Conservation (phyloP, 2,888 invertebrate genomes). For the Lasioglossum villosulum region DNA sequence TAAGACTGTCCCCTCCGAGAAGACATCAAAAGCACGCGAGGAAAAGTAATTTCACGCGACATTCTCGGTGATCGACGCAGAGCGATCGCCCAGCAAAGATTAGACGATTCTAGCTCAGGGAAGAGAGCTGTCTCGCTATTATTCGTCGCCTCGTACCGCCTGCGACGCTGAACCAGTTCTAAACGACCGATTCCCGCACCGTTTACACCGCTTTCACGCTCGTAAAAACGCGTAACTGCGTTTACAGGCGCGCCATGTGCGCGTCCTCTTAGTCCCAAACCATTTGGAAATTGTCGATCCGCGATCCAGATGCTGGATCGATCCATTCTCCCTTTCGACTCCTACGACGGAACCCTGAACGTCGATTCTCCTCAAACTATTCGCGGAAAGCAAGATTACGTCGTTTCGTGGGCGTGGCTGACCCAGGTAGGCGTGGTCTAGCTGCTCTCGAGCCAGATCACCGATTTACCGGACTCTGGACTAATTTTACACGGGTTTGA, state of each 20-base stretch:
- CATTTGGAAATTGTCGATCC: not conserved
- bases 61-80: not conserved
- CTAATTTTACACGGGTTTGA: not conserved
- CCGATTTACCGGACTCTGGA: not conserved
- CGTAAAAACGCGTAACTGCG: conserved; percentile 30
- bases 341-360: not conserved
- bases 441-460: not conserved
- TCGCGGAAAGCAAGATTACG: not conserved
- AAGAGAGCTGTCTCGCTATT: conserved; percentile 68
- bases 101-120: conserved; percentile 39
- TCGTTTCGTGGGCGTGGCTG: not conserved
- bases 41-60: not conserved
- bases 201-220: conserved; percentile 60
- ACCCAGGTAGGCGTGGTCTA: not conserved
- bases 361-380: not conserved
- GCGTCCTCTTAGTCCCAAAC: not conserved
- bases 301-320: not conserved
- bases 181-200: conserved; percentile 59
- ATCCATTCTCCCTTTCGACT: not conserved
- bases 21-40: too few species aligned
- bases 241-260: not conserved
- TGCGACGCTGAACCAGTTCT: conserved; percentile 38
- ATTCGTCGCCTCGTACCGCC: conserved; percentile 54
- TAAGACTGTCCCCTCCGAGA: too few species aligned
- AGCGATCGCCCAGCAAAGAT: conserved; percentile 60